Conservation (phyloP, 2,113 vertebrate species). For the Mesembrinibis cayennensis region DNA sequence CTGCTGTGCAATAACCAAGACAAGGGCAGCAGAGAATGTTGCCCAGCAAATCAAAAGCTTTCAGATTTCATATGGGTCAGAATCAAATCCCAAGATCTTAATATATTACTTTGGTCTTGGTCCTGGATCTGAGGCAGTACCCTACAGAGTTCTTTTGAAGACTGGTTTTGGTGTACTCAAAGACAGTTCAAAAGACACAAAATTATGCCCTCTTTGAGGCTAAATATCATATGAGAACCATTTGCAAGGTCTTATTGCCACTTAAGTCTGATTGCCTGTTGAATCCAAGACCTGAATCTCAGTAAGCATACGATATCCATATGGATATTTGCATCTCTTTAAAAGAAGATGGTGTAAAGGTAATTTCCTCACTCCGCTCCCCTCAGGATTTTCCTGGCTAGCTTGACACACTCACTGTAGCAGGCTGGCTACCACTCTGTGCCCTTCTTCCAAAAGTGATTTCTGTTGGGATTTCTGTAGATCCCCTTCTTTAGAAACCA, state of each 20-base stretch:
- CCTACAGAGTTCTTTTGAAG: neutral
- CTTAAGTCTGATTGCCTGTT: neutral
- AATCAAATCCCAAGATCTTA: neutral
- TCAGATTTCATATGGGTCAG: neutral
- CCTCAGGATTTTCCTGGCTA: neutral
- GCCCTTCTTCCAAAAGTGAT: neutral
- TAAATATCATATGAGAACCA: neutral
- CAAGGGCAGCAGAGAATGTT: neutral
- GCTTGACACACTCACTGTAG: neutral
- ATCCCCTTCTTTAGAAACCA: neutral
- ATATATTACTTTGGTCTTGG: neutral
- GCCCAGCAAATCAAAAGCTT: conserved; percentile 3
- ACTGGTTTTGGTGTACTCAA: neutral
- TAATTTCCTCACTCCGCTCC: neutral
- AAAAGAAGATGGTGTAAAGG: neutral
- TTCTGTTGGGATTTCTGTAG: neutral
- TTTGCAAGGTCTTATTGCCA: neutral
- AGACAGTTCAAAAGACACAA: neutral
- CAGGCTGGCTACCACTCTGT: neutral
- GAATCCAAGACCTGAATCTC: neutral
- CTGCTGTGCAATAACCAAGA: neutral
- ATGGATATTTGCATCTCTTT: neutral
- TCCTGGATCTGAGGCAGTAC: neutral
- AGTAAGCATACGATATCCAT: neutral
- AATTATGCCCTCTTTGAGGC: neutral